These are phyloP conservation scores for Helicolenus hilgendorfi DNA, from an alignment of 2,797 vertebrate genomes.

Conservation along the genomic window DNA sequence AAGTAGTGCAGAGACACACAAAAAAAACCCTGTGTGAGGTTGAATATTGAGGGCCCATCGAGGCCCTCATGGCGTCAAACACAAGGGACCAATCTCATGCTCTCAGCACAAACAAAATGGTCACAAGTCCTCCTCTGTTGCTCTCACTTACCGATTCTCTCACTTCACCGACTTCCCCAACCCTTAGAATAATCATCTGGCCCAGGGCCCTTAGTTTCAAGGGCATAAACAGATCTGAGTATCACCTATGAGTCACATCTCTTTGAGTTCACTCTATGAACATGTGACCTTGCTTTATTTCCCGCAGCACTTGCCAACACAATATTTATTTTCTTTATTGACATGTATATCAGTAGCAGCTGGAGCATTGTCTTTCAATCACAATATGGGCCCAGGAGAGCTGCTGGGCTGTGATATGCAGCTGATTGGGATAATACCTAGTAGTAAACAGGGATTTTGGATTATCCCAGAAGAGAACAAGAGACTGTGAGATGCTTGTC, in stretches of 20 bases:
- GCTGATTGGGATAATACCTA: constrained; percentile 70
- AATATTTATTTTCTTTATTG: constrained; percentile 46
- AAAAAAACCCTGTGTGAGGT: constrained; percentile 45
- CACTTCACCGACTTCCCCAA: constrained; percentile 91
- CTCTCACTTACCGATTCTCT: constrained; percentile 91
- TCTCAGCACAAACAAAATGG: constrained; percentile 94
- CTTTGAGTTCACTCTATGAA: constrained; percentile 18
- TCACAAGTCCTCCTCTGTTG: constrained; percentile 90
- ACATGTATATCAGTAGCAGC: constrained; percentile 36
- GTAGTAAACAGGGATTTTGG: constrained; percentile 59
- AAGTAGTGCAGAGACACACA: constrained; percentile 9
- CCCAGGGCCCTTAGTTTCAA: constrained; percentile 89
- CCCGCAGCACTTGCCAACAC: background rate
- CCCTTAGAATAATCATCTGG: constrained; percentile 93
- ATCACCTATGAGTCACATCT: constrained; percentile 19
- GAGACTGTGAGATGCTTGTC: constrained; percentile 54
- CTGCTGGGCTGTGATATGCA: constrained; percentile 45
- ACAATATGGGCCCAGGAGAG: constrained; percentile 37
- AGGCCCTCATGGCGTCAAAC: constrained; percentile 76
- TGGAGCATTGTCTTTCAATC: constrained; percentile 43
- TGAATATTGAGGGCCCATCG: constrained; percentile 72
- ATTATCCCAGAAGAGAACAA: constrained; percentile 50
- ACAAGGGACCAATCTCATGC: constrained; percentile 90
- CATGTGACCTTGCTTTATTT: constrained; percentile 34
- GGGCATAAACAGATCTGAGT: constrained; percentile 87